Base-by-base conservation (phyloP, 1,140 invertebrate genomes). In the Holcopasites calliopsidis region DNA sequence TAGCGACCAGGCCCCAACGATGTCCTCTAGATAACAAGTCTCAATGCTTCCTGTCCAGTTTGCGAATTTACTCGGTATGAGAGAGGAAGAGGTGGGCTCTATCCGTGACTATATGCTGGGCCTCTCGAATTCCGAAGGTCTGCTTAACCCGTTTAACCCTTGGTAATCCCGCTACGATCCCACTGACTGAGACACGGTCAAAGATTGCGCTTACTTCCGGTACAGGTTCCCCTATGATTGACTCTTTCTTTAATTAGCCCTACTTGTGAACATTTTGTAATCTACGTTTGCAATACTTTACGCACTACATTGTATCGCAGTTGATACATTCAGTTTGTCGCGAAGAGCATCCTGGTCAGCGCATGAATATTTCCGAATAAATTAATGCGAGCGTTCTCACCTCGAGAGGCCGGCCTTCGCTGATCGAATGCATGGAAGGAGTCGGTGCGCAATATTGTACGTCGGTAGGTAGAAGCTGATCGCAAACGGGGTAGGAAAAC, bases 1-100 rank as follows among this genome's bases (percentile, higher is more conserved):
- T 44, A 70, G 33, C 50, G 75, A 61, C 68, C 49, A 55, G 70
- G 11, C 50, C 62, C 2, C 35, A 31, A 18, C 54, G 35, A 11
- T 44, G 70, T 83, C 65, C 65, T 82, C 18, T 11, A 54, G 60
- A 78, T 75, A 77, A 78, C 78, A 74, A 74, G 74, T 66, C 69
- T 44, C 65, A 31, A 68, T 35, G 76, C 74, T 82, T 82, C 40
- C 49, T 40, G 58, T 16, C 31, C 58, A 71, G 40, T 38, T 18
- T 26, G 57, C 23, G 40, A 68, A 35, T 62, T 44, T 21, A 28
- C 16, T 44, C 2, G 26, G 23, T 28, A 61, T 42, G 58, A 8
- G 16, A 44, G 10, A 5, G 18, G 21, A 11, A 33, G 31, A 57
- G n/a, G n/a, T n/a, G n/a, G n/a, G n/a, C n/a, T 28, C 8, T n/a